Base-by-base conservation (phyloP, 1,140 invertebrate species). In the Magallana angulata region DNA sequence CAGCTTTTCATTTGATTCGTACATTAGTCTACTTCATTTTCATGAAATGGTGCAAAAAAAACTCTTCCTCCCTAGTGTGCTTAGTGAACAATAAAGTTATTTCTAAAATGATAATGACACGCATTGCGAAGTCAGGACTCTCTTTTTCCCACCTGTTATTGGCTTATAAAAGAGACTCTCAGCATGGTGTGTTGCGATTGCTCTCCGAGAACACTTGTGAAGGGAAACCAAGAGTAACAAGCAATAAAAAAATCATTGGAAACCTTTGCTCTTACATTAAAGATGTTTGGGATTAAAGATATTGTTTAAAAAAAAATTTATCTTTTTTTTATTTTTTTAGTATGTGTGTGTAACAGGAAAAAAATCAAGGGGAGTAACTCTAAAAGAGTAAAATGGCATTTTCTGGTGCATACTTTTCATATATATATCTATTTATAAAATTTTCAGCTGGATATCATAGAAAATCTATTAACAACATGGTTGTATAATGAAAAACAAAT, bases 191-290 rank as follows among this genome's bases (percentile, higher is more conserved):
- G 16, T 64, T 64, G 4, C 11, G 18, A 18, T 16, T 64, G 60
- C 60, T 64, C 60, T 64, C 60, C 16, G 60, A 64, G 14, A 64
- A 8, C 16, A 62, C 60, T n/a, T 7, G 16, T 62, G 60, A 62
- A 62, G 14, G 60, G 14, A 64, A 64, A 16, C 7, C 60, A 64
- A 64, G 60, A 18, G 60, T 64, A 18, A 64, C 60, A 18, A 7
- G 12, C 14, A 64, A 64, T 64, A 64, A 64, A 18, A 64, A 64
- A 64, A 64, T 64, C 12, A 64, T 64, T 64, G 60, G 60, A 64
- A 64, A 64, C 60, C 11, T 64, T 16, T 64, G 60, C 18, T 16
- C 18, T 16, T 64, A 16, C 60, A 16, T 64, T 64, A 64, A 64
- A 64, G 18, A 16, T 18, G 18, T 64, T 16, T 11, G 14, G 12